These are phyloP conservation scores for Dorcus parallelipipedus DNA, from an alignment of 2,888 invertebrate genomes.

Conservation along the genomic window DNA sequence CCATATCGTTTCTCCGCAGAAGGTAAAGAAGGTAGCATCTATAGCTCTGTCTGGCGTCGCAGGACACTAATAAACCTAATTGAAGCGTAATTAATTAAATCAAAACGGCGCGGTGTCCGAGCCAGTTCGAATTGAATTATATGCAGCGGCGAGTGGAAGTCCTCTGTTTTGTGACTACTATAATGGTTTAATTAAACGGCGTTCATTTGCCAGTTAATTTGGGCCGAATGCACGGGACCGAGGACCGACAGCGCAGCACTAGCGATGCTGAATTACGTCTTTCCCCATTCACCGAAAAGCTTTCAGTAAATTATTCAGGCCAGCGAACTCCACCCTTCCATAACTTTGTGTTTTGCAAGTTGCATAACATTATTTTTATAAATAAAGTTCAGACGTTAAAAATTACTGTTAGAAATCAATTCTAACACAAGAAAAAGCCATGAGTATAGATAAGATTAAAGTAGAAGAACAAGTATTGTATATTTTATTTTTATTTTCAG, in stretches of 20 bases:
- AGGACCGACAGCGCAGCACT: background rate
- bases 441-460: too few relatives aligned
- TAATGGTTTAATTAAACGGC: constrained; percentile 31
- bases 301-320: background rate
- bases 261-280: background rate
- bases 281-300: background rate
- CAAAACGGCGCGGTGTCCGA: constrained; percentile 35
- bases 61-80: constrained; percentile 30
- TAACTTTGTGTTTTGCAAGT: background rate
- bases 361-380: background rate
- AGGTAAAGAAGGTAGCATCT: too few relatives aligned
- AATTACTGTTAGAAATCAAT: background rate
- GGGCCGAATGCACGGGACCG: constrained; percentile 7
- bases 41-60: background rate
- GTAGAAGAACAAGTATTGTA: too few relatives aligned
- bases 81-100: constrained; percentile 44
- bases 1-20: too few relatives aligned
- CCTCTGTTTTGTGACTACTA: constrained; percentile 30
- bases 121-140: constrained; percentile 38
- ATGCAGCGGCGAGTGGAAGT: constrained; percentile 29
- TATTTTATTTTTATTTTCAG: too few relatives aligned
- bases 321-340: too few relatives aligned
- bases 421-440: too few relatives aligned
- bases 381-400: background rate
- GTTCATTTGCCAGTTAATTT: constrained; percentile 24